Base-by-base conservation (phyloP, 1,140 invertebrate genomes). In the Papilio polyxenes region DNA sequence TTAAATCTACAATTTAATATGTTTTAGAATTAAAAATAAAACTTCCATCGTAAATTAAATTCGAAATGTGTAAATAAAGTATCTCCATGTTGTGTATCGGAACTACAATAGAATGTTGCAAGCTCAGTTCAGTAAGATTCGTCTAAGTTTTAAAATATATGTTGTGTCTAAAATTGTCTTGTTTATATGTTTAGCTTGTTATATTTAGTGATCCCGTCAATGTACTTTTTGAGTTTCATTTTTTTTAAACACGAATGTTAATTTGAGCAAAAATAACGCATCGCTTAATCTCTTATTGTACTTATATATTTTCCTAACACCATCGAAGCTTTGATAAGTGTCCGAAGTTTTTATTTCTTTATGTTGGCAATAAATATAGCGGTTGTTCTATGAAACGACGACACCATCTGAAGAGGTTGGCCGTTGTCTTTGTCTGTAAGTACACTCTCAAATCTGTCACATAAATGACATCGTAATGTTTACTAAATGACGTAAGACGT, bases 351-450 rank as follows among this genome's bases (percentile, higher is more conserved):
- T 20, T 23, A 62, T n/a, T 62, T 10, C 17, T n/a, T 62, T 62
- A 8, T 62, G 20, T 62, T 23, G 59, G 17, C 20, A 20, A n/a
- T 62, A 62, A 31, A 31, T 31, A 31, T 31, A 0, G 23, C 40
- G 4, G 4, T 7, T 23, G n/a, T 62, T 23, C 1, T 62, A 6
- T 53, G 51, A 53, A 53, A 20, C 1, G 62, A 15, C 62, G 62
- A 31, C 62, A 10, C 62, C 62, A 65, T 65, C 31, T 65, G 23
- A 65, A 65, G 62, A 65, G 9, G 59, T n/a, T 62, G 62, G 23
- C 23, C 62, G 62, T 65, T 65, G 62, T 11, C 20, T 65, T 65
- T 31, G 5, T 65, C 59, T 65, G 62, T 65, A 65, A 65, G 62
- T 65, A 65, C 23, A 31, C 23, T n/a, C 56, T 59, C 17, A 59